Evolutionary conservation across 1,140 invertebrate genomes (phyloP).

Genomic region (Phthorimaea operculella): DNA sequence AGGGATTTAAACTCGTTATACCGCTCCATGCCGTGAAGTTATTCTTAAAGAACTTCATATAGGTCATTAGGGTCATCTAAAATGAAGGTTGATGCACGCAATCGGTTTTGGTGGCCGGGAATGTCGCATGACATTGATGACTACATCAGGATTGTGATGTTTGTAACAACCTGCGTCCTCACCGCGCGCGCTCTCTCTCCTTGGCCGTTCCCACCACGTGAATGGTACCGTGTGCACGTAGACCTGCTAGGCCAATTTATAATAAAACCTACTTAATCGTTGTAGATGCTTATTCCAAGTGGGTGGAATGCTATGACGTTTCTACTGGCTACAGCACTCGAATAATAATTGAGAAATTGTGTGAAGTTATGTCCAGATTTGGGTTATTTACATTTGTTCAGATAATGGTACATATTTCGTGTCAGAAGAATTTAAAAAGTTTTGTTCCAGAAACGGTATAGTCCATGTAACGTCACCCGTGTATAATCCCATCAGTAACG

Average conservation of each 20-base stretch:
- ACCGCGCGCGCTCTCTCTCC: slow-evolving; percentile 2
- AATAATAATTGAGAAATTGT: slow-evolving; percentile 7
- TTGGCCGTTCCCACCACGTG: slow-evolving; percentile 21
- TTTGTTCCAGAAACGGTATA: not conserved
- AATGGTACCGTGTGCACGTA: slow-evolving; percentile 27
- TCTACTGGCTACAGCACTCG: not conserved
- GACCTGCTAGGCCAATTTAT: slow-evolving; percentile 31
- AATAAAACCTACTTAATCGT: slow-evolving; percentile 32
- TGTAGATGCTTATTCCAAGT: slow-evolving; percentile 30
- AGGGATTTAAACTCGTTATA: slow-evolving; percentile 2
- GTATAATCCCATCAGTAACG: no score
- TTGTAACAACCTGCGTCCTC: not conserved
- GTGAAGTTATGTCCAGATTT: slow-evolving; percentile 9
- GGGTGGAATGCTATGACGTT: slow-evolving; percentile 20
- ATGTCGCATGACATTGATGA: slow-evolving; percentile 4
- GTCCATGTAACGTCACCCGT: not conserved
- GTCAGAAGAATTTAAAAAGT: not conserved
- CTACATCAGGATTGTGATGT: not conserved
- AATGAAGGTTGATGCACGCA: slow-evolving; percentile 8
- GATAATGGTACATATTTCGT: slow-evolving; percentile 7
- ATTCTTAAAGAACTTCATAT: slow-evolving; percentile 1
- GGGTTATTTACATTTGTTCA: not conserved
- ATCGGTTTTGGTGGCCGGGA: slow-evolving; percentile 8
- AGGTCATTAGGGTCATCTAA: slow-evolving; percentile 5
- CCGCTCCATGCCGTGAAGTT: not conserved